Conservation (phyloP, 35 echinoderm and acorn worm species). For the Eucidaris tribuloides region DNA sequence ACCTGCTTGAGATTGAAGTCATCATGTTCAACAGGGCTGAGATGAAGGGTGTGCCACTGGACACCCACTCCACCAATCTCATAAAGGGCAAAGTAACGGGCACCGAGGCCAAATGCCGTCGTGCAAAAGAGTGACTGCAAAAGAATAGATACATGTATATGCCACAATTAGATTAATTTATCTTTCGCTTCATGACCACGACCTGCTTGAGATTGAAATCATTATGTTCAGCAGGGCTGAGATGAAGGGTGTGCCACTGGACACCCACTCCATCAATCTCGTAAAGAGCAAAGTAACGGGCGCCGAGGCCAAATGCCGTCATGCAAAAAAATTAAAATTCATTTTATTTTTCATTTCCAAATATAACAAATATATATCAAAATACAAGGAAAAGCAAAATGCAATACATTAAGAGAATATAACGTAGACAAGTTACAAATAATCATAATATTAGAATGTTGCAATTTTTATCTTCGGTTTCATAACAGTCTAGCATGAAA, state of each 20-base stretch:
- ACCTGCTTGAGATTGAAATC: slow-evolving; percentile 53
- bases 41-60: slow-evolving; percentile 80
- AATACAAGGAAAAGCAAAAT: no score
- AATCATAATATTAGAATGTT: no score
- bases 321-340: slow-evolving; percentile 68
- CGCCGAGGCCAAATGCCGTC: slow-evolving; percentile 86
- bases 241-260: slow-evolving; percentile 69
- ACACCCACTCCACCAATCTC: slow-evolving; percentile 86
- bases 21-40: slow-evolving; percentile 92
- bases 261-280: slow-evolving; percentile 74
- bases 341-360: no score
- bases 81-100: slow-evolving; percentile 96
- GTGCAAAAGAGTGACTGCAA: slow-evolving; percentile 78
- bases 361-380: no score
- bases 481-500: no score
- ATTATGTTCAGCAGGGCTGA: slow-evolving; percentile 80
- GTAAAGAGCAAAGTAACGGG: slow-evolving; percentile 91
- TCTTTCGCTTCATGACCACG: slow-evolving; percentile 42
- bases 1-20: slow-evolving; percentile 63
- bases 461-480: no score
- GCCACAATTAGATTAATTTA: slow-evolving; percentile 60
- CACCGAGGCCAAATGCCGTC: slow-evolving; percentile 94
- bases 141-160: slow-evolving; percentile 64
- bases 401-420: no score
- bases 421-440: no score